These are phyloP conservation scores for Rhadina sibilatrix DNA, from an alignment of 2,113 vertebrate genomes.

Conservation along the genomic window DNA sequence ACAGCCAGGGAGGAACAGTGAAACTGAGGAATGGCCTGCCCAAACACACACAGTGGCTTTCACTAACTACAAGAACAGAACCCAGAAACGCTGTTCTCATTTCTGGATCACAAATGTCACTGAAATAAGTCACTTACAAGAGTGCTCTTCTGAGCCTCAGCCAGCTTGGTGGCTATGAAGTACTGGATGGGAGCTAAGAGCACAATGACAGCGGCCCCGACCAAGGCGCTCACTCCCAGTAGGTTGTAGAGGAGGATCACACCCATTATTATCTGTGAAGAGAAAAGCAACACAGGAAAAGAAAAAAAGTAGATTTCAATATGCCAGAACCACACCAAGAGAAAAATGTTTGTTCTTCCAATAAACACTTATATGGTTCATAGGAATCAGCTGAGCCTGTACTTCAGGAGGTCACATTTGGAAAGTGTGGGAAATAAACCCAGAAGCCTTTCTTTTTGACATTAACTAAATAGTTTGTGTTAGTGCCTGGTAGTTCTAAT, in stretches of 20 bases:
- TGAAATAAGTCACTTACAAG: conserved; percentile 78
- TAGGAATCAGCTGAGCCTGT: not conserved
- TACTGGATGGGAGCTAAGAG: conserved; percentile 94
- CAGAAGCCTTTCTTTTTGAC: not conserved
- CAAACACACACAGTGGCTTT: not conserved
- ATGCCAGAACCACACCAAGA: not conserved
- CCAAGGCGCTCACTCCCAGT: conserved; percentile 84
- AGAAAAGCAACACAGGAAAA: not conserved
- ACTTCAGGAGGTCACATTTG: not conserved
- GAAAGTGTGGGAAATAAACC: conserved; percentile 31
- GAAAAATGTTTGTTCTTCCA: not conserved
- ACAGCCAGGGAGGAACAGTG: not conserved
- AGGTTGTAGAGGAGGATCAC: conserved; percentile 91
- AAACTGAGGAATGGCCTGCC: not conserved
- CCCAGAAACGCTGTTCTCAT: not conserved
- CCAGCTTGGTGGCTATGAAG: conserved; percentile 94
- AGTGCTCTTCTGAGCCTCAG: conserved; percentile 92
- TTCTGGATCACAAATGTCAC: not conserved
- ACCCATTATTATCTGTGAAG: conserved; percentile 94
- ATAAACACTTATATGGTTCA: not conserved
- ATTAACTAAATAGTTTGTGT: not conserved
- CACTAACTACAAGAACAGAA: not conserved
- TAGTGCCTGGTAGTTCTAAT: not conserved
- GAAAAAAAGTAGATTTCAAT: not conserved
- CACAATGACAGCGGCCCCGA: conserved; percentile 91